Base-by-base conservation (phyloP, 1,140 invertebrate genomes). In the Sarcophaga peregrina region DNA sequence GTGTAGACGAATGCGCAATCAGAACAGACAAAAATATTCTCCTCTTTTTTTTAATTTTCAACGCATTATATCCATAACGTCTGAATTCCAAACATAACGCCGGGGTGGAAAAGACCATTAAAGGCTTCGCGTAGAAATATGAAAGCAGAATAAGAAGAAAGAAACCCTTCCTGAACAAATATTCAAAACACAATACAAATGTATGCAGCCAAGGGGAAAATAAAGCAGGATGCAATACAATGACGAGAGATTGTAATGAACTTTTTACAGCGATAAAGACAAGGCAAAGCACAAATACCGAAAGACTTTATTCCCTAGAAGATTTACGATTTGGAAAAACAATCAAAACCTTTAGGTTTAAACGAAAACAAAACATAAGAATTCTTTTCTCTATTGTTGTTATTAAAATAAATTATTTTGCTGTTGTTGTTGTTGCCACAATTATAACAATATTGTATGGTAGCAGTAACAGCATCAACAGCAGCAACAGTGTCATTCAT, bases 151-250 rank as follows among this genome's bases (percentile, higher is more conserved):
- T 37, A 37, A 37, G 25, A 37, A 37, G 1, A n/a, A 37, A 37
- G 25, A 37, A 37, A n/a, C n/a, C 4, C 25, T 37, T 37, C 25
- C 25, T 37, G 25, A 37, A 76, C 46, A 47, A 76, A 47, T 15
- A 76, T 37, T 37, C 11, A 46, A 17, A n/a, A 58, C 15, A 58
- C 3, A 58, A n/a, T 58, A 58, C 54, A 13, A 15, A 13, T 58
- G 54, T 58, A 58, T 58, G 54, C 54, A 58, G 11, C n/a, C 11
- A 58, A 15, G n/a, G n/a, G 46, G n/a, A 76, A 48, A 76, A 45
- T 45, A 15, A 76, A 76, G n/a, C 46, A 10, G 74, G 46, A 76
- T 17, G 45, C 45, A 46, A 76, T 76, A 76, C 17, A 76, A 76
- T 45, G 74, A 46, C 74, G 8, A 46, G 46, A 46, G 46, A 76